phyloP scores from a whole-genome alignment of 2,888 invertebrate species.

The Silvanus unidentatus region DNA sequence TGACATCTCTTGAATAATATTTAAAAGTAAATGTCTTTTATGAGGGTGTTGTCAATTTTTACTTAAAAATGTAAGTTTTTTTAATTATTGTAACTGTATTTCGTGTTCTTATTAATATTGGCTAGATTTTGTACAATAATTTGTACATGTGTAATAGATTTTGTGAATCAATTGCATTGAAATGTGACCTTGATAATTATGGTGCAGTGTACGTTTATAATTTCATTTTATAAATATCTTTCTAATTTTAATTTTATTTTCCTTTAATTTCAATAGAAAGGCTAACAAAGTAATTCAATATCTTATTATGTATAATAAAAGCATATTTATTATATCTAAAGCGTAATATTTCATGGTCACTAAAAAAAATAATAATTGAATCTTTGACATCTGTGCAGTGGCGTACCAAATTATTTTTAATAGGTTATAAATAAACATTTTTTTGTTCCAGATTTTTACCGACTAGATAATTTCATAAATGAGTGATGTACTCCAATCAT shows the following conservation, averaged over 20 bases:
- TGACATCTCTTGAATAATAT: slow-evolving; percentile 16
- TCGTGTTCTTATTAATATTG: background rate
- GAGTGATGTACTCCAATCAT: background rate
- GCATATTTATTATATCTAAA: no score
- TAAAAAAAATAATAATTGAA: no score
- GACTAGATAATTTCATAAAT: background rate
- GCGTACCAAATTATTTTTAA: slow-evolving; percentile 1
- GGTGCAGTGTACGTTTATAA: background rate
- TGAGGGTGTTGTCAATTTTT: slow-evolving; percentile 45
- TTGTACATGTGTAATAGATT: background rate
- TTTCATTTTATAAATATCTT: background rate
- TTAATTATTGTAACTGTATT: slow-evolving; percentile 2
- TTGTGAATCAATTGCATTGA: background rate
- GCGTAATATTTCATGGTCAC: no score
- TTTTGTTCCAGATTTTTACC: slow-evolving; percentile 3
- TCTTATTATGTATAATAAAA: background rate
- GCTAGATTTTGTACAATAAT: background rate
- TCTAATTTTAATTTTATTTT: background rate
- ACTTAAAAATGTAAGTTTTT: slow-evolving; percentile 42
- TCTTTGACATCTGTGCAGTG: background rate
- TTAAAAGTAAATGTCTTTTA: slow-evolving; percentile 21
- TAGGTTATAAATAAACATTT: slow-evolving; percentile 2
- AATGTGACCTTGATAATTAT: background rate
- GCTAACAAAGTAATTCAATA: background rate
- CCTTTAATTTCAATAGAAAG: background rate